These are phyloP conservation scores for Corythornis madagascariensis DNA, from an alignment of 2,113 vertebrate species.

Conservation along the genomic window DNA sequence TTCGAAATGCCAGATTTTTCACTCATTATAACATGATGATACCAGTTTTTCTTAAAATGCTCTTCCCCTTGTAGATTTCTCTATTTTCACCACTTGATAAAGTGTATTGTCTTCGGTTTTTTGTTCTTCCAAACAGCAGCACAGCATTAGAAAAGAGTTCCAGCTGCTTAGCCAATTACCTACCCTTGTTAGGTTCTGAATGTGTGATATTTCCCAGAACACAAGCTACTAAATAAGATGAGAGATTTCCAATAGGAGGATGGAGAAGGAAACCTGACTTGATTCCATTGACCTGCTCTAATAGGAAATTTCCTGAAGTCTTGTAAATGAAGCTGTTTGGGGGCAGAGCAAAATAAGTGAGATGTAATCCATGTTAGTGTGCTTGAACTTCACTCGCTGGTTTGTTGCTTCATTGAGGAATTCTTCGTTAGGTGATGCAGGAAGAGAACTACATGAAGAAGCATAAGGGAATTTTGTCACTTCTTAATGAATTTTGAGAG, in stretches of 20 bases:
- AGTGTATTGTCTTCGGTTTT: not conserved
- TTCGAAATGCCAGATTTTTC: not conserved
- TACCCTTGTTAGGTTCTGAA: not conserved
- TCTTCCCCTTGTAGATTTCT: not conserved
- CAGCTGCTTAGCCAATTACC: not conserved
- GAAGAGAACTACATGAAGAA: not conserved
- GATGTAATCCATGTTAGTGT: not conserved
- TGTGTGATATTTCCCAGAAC: not conserved
- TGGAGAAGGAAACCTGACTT: not conserved
- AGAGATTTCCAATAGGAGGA: not conserved
- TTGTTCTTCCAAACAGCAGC: not conserved
- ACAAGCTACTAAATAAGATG: not conserved
- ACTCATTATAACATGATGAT: rapidly evolving
- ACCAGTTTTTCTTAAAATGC: not conserved
- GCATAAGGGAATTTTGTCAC: not conserved
- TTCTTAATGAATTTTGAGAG: not conserved
- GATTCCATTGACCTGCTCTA: not conserved
- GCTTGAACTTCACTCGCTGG: not conserved
- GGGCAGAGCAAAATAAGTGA: not conserved
- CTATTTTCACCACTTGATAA: not conserved
- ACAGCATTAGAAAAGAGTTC: not conserved
- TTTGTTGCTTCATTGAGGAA: not conserved
- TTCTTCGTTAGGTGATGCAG: not conserved
- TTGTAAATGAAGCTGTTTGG: not conserved
- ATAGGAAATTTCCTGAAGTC: not conserved